Percentiles rank a stretch among this genome's conserved stretches.
Conservation (phyloP, 2,797 vertebrate species). For the Uromys caudimaculatus region DNA sequence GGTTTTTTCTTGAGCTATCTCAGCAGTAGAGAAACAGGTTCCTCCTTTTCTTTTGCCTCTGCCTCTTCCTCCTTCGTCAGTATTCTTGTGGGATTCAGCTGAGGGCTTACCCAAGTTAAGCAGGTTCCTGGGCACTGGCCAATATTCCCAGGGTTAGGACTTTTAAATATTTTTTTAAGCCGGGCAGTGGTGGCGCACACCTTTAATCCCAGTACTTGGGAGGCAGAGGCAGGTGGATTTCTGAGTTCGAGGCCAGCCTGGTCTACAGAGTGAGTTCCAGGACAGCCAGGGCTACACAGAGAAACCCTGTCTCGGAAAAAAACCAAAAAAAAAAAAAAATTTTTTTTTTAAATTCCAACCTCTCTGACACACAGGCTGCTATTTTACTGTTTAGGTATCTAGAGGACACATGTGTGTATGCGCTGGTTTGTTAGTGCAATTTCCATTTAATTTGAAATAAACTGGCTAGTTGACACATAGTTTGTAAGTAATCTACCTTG, state of each 20-base stretch:
- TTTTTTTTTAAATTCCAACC: constrained; percentile 18
- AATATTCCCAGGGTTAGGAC: not conserved
- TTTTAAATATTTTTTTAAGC: not conserved
- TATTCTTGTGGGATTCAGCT: not conserved
- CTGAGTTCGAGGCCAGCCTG: no score
- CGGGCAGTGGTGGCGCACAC: no score
- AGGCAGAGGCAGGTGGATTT: no score
- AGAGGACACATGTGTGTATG: not conserved
- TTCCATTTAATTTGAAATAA: not conserved
- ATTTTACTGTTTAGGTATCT: not conserved
- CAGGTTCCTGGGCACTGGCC: not conserved
- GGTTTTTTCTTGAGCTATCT: not conserved
- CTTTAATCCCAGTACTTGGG: no score
- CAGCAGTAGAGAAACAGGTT: constrained; percentile 8
- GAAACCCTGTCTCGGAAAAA: no score
- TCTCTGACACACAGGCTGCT: not conserved
- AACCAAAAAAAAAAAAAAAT: no score
- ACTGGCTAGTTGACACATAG: not conserved
- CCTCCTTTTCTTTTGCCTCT: not conserved
- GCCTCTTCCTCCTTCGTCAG: not conserved
- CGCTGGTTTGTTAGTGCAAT: constrained; percentile 6
- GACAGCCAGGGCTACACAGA: no score
- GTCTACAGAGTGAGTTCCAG: no score
- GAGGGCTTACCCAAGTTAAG: not conserved
- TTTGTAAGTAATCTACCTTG: not conserved